Evolutionary conservation across 1,140 invertebrate genomes (phyloP).

Genomic region (Aethina tumida): DNA sequence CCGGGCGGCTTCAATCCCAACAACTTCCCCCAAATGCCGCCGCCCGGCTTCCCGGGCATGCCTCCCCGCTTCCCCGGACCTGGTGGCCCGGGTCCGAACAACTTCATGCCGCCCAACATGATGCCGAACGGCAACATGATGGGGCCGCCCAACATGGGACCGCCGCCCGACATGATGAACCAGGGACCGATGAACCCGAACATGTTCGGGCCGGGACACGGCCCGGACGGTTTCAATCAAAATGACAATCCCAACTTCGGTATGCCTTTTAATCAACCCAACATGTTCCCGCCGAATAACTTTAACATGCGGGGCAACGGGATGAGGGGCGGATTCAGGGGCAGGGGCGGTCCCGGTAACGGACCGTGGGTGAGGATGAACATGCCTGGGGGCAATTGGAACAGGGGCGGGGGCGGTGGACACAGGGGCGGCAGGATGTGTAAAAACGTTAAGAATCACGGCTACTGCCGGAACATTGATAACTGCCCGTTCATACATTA

Average conservation of each 20-base stretch:
- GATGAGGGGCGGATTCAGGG: constrained; percentile 14
- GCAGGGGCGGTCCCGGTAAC: constrained; percentile 27
- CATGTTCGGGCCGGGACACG: constrained; percentile 18
- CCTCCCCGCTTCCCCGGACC: constrained; percentile 33
- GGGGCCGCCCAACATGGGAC: constrained; percentile 16
- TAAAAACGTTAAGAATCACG: constrained; percentile 64
- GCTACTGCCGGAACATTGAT: constrained; percentile 64
- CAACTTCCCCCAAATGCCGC: constrained; percentile 30
- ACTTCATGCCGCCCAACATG: constrained; percentile 28
- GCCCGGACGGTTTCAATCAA: constrained; percentile 23
- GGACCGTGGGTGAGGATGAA: constrained; percentile 38
- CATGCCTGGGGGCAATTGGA: constrained; percentile 40
- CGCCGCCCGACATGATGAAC: constrained; percentile 31
- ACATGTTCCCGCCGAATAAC: constrained; percentile 30
- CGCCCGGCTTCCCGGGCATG: constrained; percentile 26
- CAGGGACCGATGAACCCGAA: constrained; percentile 21
- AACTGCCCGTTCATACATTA: constrained; percentile 69
- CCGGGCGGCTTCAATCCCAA: constrained; percentile 36
- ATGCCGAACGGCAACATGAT: constrained; percentile 32
- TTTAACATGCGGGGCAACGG: constrained; percentile 24
- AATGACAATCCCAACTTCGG: constrained; percentile 20
- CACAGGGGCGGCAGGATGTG: constrained; percentile 48
- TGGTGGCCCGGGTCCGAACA: constrained; percentile 14
- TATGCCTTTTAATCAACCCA: constrained; percentile 20
- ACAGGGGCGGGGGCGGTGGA: constrained; percentile 38